phyloP scores from a whole-genome alignment of 2,113 vertebrate species.

The Lasiurus cinereus region DNA sequence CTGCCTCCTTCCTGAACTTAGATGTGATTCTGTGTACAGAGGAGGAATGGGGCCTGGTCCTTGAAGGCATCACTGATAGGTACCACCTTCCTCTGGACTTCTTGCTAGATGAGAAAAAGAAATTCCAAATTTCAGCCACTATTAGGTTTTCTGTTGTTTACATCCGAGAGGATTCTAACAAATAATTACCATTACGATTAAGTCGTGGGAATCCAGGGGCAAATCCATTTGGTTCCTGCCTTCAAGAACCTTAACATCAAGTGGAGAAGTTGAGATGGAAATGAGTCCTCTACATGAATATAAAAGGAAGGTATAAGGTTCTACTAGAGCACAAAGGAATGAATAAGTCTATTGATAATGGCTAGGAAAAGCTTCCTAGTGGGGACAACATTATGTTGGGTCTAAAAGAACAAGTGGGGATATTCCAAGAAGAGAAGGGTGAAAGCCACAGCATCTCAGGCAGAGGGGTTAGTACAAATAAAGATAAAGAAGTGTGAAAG shows the following conservation, averaged over 20 bases:
- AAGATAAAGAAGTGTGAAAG: slow-evolving; percentile 13
- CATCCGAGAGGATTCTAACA: slow-evolving; percentile 9
- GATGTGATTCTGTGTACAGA: background rate
- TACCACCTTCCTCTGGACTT: slow-evolving; percentile 1
- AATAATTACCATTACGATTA: background rate
- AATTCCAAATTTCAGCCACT: background rate
- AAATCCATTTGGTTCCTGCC: slow-evolving; percentile 4
- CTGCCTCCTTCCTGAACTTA: slow-evolving; percentile 17
- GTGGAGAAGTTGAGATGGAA: background rate
- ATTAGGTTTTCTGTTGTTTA: slow-evolving; percentile 43
- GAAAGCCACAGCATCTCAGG: slow-evolving; percentile 34
- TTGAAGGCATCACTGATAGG: background rate
- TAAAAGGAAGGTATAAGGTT: background rate
- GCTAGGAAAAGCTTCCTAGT: background rate
- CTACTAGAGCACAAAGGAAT: background rate
- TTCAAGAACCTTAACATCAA: slow-evolving; percentile 28
- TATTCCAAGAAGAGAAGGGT: background rate
- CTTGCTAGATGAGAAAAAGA: slow-evolving; percentile 32
- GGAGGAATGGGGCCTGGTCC: background rate
- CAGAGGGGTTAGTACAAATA: background rate
- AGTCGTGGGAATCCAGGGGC: background rate
- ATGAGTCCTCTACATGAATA: background rate
- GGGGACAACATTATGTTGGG: background rate
- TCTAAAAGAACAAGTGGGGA: slow-evolving; percentile 15
- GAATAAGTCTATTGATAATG: background rate